Percentiles rank a stretch among this genome's conserved stretches.
phyloP scores from a whole-genome alignment of 2,888 invertebrate species.

The Augochlorella aurata region DNA sequence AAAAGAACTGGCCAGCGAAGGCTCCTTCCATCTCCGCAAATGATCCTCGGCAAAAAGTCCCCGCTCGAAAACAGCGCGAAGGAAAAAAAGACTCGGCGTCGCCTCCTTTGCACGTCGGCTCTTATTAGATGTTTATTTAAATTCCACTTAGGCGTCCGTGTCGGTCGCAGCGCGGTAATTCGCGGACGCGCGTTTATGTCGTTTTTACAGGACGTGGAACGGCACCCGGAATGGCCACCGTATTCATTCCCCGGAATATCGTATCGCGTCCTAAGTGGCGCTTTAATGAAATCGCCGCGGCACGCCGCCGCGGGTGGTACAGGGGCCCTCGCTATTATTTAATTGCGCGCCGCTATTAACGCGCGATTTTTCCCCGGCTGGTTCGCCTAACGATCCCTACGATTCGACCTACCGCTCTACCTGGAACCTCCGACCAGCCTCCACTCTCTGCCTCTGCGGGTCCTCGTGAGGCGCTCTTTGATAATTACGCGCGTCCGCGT shows the following conservation, averaged over 20 bases:
- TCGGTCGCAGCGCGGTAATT: slow-evolving; percentile 1
- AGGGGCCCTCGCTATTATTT: slow-evolving; percentile 56
- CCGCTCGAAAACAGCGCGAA: neutral
- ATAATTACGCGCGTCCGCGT: neutral
- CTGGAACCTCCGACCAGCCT: neutral
- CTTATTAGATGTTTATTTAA: slow-evolving; percentile 12
- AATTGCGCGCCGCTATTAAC: slow-evolving; percentile 56
- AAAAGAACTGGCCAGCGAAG: neutral
- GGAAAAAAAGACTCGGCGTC: neutral
- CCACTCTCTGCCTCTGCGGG: neutral
- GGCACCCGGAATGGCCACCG: slow-evolving; percentile 10
- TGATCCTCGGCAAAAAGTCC: neutral
- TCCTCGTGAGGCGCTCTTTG: neutral
- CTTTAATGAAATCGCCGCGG: slow-evolving; percentile 62
- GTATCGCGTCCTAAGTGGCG: slow-evolving; percentile 57
- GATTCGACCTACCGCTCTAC: slow-evolving; percentile 12
- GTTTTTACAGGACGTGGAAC: slow-evolving; percentile 26
- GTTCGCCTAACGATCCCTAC: slow-evolving; percentile 24
- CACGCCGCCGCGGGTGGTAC: slow-evolving; percentile 49
- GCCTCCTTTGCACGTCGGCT: neutral
- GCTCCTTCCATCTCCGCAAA: neutral
- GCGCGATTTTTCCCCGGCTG: slow-evolving; percentile 27
- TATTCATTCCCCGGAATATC: slow-evolving; percentile 56
- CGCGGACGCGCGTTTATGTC: neutral
- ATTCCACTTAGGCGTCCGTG: neutral